Evolutionary conservation across 2,113 vertebrate species (phyloP), one percentile per base, ranked within the genome.

Genomic region (Antechinus flavipes): DNA sequence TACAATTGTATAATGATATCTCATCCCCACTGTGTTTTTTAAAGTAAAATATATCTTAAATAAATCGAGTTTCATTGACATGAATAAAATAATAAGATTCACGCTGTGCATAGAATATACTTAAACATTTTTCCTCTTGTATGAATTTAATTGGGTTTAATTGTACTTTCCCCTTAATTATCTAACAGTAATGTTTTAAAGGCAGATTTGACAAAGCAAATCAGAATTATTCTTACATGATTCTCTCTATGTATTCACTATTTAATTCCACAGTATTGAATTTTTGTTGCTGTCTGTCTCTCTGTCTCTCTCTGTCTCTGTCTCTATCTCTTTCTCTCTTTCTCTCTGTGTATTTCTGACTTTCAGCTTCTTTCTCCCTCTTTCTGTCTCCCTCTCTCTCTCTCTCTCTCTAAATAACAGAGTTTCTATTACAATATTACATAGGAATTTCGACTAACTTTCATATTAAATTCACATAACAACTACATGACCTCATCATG

Each of bases 71-170:
- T 35, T 94, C 68, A 68, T 8, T 96, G 35, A 90, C 90, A 95
- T 93, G 23, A 91, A 94, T 54, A 94, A 22, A 95, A 89, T 52
- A 91, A 55, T 93, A 84, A 90, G 4, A 95, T 94, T 96, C 27
- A 94, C 89, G 76, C 9, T 25, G 46, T 50, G 50, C 94, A 84
- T 91, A 93, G 50, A 96, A 68, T 76, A 96, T 58, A 92, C 91
- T 97, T 96, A 93, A 97, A 54, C 27, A 52, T 14, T 92, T 93
- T 95, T 93, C 2, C 93, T 90, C 96, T 92, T 96, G 92, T 97
- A 94, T 94, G 58, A 95, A 95, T 91, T 94, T 97, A 97, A 94
- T 94, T 95, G 58, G 54, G 91, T 56, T 92, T 96, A 96, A 97
- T 96, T 98, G 76, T 1, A 93, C n/a, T 95, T 1, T 92, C n/a